Evolutionary conservation across 2,113 vertebrate genomes (phyloP).

Genomic region (Poecile atricapillus): DNA sequence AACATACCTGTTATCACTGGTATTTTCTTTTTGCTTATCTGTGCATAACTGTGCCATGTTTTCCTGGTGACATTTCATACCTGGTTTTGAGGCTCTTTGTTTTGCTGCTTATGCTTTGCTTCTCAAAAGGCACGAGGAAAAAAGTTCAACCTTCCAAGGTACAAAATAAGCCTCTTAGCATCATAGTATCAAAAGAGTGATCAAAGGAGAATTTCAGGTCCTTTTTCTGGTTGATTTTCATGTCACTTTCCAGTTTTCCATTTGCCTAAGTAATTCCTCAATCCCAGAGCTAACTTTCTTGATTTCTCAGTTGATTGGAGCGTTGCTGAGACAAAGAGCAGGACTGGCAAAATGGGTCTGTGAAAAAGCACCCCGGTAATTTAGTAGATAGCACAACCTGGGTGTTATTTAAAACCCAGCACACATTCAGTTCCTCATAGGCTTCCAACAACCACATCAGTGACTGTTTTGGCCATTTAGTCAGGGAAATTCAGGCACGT

Average conservation of each 20-base stretch:
- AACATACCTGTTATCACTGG: not conserved
- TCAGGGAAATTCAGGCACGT: not conserved
- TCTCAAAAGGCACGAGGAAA: not conserved
- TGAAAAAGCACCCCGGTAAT: not conserved
- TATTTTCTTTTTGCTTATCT: conserved; percentile 38
- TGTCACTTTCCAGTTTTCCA: not conserved
- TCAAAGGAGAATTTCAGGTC: not conserved
- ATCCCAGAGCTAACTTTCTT: not conserved
- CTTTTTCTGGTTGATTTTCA: not conserved
- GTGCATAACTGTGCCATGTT: not conserved
- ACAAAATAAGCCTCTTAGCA: not conserved
- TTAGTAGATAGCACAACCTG: not conserved
- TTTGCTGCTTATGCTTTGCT: not conserved
- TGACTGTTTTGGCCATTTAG: not conserved
- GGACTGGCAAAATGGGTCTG: not conserved
- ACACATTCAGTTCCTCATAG: not conserved
- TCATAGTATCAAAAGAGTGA: not conserved
- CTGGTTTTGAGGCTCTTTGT: not conserved
- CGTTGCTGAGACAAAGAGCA: not conserved
- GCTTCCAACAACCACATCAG: accelerated
- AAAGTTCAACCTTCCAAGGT: not conserved
- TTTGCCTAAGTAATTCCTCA: not conserved
- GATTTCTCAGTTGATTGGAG: not conserved
- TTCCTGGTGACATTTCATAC: not conserved
- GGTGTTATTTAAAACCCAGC: not conserved